A percentile compares a stretch with the other conserved stretches of the same genome.
Evolutionary conservation across 2,797 vertebrate species (phyloP).

Genomic region (Coendou prehensilis): DNA sequence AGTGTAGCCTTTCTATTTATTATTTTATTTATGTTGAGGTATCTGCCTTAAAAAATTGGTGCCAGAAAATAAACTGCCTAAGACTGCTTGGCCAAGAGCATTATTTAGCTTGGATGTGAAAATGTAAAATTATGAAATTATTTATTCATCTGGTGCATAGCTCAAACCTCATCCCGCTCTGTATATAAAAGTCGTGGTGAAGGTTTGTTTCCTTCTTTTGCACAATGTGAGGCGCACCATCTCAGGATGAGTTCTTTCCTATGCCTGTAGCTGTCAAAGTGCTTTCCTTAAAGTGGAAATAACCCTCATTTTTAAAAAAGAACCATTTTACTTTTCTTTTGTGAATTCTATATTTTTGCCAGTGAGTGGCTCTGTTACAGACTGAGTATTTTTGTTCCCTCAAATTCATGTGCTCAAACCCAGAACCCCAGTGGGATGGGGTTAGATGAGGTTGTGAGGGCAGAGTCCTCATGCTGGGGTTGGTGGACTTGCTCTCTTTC

Average conservation of each 20-base stretch:
- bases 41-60: conserved; percentile 70
- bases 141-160: conserved; percentile 68
- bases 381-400: neutral
- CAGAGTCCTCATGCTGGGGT: neutral
- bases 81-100: conserved; percentile 71
- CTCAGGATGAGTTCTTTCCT: neutral
- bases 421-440: neutral
- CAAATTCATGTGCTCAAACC: neutral
- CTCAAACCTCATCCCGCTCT: conserved; percentile 24
- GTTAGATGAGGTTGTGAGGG: neutral
- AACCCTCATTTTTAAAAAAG: neutral
- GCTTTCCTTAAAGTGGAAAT: neutral
- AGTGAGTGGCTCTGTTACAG: neutral
- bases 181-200: neutral
- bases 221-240: neutral
- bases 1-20: conserved; percentile 75
- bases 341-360: neutral
- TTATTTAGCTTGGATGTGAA: conserved; percentile 81
- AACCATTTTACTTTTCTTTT: neutral
- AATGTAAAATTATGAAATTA: conserved; percentile 81
- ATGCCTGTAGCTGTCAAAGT: neutral
- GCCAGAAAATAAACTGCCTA: conserved; percentile 78
- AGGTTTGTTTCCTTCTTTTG: conserved; percentile 14
- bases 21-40: conserved; percentile 81
- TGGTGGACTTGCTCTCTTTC: neutral